Percentiles rank a stretch among this genome's conserved stretches.
phyloP scores from a whole-genome alignment of 2,113 vertebrate species.

The Elaphurus davidianus region DNA sequence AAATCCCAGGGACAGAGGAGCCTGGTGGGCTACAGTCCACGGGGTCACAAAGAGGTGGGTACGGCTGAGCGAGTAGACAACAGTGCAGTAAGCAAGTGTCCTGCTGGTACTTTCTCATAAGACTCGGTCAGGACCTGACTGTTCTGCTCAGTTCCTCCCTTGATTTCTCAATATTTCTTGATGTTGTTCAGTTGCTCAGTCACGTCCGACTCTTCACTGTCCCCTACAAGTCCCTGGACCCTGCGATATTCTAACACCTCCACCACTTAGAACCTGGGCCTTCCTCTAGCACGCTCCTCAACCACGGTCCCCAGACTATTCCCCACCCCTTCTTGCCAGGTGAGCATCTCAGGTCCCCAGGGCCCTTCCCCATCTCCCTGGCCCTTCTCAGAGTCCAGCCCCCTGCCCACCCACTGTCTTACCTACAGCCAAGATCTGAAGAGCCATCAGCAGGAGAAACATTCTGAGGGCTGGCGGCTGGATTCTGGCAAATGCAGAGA shows the following conservation, averaged over 20 bases:
- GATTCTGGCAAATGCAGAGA: background rate
- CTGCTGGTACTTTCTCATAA: background rate
- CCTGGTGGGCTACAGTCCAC: background rate
- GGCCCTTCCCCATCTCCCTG: background rate
- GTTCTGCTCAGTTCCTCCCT: too few relatives aligned
- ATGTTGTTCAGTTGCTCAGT: background rate
- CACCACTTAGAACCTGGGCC: background rate
- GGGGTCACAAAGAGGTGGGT: background rate
- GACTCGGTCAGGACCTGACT: background rate
- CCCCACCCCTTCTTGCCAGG: background rate
- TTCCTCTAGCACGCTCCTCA: accelerated
- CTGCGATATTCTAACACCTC: accelerated
- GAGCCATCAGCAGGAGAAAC: slow-evolving; percentile 35
- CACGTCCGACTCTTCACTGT: background rate
- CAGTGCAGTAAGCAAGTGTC: too few relatives aligned
- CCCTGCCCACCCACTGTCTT: background rate
- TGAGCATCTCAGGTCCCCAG: background rate
- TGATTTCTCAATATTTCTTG: background rate
- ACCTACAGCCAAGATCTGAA: slow-evolving; percentile 65
- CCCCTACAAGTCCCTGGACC: accelerated
- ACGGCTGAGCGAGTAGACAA: background rate
- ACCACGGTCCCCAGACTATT: accelerated
- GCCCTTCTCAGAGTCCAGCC: background rate
- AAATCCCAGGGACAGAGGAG: background rate
- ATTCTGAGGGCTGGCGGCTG: background rate